Evolutionary conservation across 2,113 vertebrate species (phyloP).

Genomic region (Felis chaus): DNA sequence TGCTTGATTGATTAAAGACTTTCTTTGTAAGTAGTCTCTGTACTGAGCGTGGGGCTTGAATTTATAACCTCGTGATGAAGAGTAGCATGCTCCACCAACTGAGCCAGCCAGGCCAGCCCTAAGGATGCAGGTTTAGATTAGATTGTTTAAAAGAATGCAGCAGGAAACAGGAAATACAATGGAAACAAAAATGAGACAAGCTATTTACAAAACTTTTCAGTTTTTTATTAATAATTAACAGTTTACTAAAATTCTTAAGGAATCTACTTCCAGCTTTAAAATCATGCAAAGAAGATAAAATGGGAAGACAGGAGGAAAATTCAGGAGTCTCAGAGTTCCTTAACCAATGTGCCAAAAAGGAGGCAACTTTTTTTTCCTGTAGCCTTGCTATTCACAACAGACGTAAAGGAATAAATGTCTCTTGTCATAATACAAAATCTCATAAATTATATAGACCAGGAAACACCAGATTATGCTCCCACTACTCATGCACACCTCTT

Average conservation of each 20-base stretch:
- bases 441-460: neutral
- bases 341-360: neutral
- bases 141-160: neutral
- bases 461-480: neutral
- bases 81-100: neutral
- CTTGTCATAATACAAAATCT: neutral
- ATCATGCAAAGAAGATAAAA: neutral
- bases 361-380: neutral
- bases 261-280: constrained; percentile 30
- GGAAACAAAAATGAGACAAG: neutral
- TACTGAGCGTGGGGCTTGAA: neutral
- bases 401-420: neutral
- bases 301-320: neutral
- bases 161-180: neutral
- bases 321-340: neutral
- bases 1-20: neutral
- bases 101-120: neutral
- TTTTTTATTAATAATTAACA: neutral
- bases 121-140: neutral
- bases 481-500: neutral
- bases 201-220: neutral
- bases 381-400: neutral
- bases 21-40: neutral
- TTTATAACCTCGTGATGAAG: neutral
- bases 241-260: neutral